phyloP scores from a whole-genome alignment of 2,888 invertebrate genomes.

The Thymelicus acteon region DNA sequence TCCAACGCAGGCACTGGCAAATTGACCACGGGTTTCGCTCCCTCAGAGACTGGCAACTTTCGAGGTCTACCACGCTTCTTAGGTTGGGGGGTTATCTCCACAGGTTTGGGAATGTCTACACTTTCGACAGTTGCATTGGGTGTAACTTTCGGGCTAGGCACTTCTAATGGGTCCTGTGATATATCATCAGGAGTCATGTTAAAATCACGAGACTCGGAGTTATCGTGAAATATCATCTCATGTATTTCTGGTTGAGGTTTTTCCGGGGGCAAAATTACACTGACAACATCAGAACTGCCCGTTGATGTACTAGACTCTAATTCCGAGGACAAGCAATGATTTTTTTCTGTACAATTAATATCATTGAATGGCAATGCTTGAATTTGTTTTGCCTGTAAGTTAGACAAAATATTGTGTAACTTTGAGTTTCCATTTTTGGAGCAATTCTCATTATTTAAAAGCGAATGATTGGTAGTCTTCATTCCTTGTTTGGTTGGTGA shows the following conservation, averaged over 20 bases:
- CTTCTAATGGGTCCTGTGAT: slow-evolving; percentile 78
- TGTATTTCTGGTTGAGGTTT: slow-evolving; percentile 66
- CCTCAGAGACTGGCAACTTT: slow-evolving; percentile 71
- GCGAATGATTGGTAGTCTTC: slow-evolving; percentile 64
- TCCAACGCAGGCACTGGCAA: slow-evolving; percentile 73
- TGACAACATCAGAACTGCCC: slow-evolving; percentile 56
- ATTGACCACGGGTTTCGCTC: slow-evolving; percentile 57
- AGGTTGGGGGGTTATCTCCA: slow-evolving; percentile 72
- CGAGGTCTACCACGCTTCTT: slow-evolving; percentile 79
- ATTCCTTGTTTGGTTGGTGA: slow-evolving; percentile 60
- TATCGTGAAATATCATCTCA: slow-evolving; percentile 77
- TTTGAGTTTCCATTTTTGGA: slow-evolving; percentile 83
- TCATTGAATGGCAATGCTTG: slow-evolving; percentile 66
- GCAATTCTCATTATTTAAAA: slow-evolving; percentile 76
- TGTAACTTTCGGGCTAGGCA: slow-evolving; percentile 55
- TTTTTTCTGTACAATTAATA: slow-evolving; percentile 62
- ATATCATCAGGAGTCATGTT: slow-evolving; percentile 64
- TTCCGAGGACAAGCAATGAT: slow-evolving; percentile 58
- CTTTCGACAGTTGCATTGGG: slow-evolving; percentile 49
- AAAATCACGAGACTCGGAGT: slow-evolving; percentile 72
- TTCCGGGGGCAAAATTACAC: slow-evolving; percentile 60
- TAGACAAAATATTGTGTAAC: slow-evolving; percentile 76
- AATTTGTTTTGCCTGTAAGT: slow-evolving; percentile 75
- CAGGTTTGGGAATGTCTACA: slow-evolving; percentile 56
- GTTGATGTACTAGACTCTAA: slow-evolving; percentile 70